These are phyloP conservation scores for Cacatua alba DNA, from an alignment of 2,113 vertebrate genomes.

Conservation along the genomic window DNA sequence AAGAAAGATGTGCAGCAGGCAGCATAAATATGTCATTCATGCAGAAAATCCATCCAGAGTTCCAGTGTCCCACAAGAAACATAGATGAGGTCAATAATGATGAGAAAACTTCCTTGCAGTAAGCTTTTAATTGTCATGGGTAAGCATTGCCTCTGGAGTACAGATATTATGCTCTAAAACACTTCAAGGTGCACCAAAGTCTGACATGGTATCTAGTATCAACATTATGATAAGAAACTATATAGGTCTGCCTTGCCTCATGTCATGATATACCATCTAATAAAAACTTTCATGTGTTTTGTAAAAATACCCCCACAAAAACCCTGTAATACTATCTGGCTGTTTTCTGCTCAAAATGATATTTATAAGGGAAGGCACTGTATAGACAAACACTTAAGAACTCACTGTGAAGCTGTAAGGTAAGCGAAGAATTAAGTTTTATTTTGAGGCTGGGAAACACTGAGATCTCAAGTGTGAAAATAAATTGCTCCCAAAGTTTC, in stretches of 20 bases:
- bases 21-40: fast-evolving
- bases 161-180: neutral
- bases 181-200: neutral
- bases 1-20: neutral
- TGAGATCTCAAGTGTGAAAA: neutral
- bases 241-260: neutral
- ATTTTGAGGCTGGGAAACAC: neutral
- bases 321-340: neutral
- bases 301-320: too few species aligned
- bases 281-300: neutral
- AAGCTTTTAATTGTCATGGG: neutral
- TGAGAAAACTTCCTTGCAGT: neutral
- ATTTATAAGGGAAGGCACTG: neutral
- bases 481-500: neutral
- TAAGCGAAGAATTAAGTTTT: neutral
- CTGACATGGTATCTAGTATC: neutral
- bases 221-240: neutral
- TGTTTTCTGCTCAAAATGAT: neutral
- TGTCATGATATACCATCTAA: neutral
- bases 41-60: neutral
- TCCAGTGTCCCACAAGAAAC: neutral
- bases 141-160: neutral
- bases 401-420: neutral
- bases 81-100: neutral
- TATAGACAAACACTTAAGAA: neutral